These are phyloP conservation scores for Harpagus bidentatus DNA, from an alignment of 2,113 vertebrate species.

Conservation along the genomic window DNA sequence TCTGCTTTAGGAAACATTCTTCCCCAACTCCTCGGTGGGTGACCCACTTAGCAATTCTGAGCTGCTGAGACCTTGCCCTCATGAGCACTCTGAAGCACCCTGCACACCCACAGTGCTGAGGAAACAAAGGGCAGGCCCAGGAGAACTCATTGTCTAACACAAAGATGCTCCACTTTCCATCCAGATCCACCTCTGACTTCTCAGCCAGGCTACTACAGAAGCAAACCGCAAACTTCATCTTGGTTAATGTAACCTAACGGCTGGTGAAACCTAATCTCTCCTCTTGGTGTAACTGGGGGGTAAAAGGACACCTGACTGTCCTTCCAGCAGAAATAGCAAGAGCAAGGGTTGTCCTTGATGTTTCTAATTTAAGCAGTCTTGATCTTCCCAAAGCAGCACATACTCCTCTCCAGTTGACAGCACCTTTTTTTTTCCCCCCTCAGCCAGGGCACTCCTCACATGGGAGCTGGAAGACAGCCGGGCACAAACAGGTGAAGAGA, in stretches of 20 bases:
- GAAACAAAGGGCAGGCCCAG: not conserved
- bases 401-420: not conserved
- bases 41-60: not conserved
- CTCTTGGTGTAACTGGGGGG: not conserved
- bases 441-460: not conserved
- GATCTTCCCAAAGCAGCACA: not conserved
- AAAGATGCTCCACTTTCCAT: not conserved
- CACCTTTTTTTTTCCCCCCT: not conserved
- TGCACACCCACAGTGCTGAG: accelerated
- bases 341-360: not conserved
- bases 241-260: accelerated
- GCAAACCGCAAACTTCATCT: not conserved
- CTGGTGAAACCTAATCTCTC: accelerated
- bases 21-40: not conserved
- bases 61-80: not conserved
- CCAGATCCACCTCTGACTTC: not conserved
- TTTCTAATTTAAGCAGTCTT: constrained; percentile 38
- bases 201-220: not conserved
- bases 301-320: accelerated
- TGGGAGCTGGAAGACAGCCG: not conserved
- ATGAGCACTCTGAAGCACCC: not conserved
- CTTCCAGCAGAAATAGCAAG: not conserved
- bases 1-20: not conserved
- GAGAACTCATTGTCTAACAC: not conserved
- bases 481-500: not conserved